Evolutionary conservation across 64 coral and sea anemone species (phyloP), one percentile per base, ranked within the genome.

Genomic region (Dendrophyllia cribrosa): DNA sequence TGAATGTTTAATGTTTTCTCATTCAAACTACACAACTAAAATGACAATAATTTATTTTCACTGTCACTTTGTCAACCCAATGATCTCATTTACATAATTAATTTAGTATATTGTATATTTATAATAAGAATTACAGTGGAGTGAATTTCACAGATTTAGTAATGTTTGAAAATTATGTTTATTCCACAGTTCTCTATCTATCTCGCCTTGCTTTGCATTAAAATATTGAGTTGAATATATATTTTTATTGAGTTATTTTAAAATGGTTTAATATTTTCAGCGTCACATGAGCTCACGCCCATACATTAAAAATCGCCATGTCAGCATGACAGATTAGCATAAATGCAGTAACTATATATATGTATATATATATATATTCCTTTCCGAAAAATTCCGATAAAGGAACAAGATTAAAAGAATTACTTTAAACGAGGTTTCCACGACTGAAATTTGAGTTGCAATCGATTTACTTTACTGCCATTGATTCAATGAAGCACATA

Each of bases 321-420:
- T 84, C 80, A 84, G 80, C 80, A 63, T 84, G 80, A 84, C 80
- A 16, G n/a, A 84, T 51, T 84, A 68, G 63, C 50, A 67, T 82
- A 84, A 67, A 50, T 64, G 80, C 48, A 15, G 44, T 50, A 49
- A 49, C 6, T 75, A 45, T 5, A 56, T 50, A 10, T 50, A 34
- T 34, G 34, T 34, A 34, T 34, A 2, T 34, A 34, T 34, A 34
- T 58, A 34, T 34, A 34, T 34, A 34, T 84, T 67, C 61, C 43
- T 66, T n/a, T 49, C 26, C 20, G 50, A 15, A 24, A 50, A 0
- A 67, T 67, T 84, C 62, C 62, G 19, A 50, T 9, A 75, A 75
- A 84, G 62, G 58, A 84, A 49, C 44, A 84, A 48, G 46, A 75
- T 9, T 48, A n/a, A 75, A 75, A 51, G 44, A 20, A 50, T 75